Conservation (phyloP, 1,140 invertebrate species). For the Bombyx mori region ASM3026992v2 NC_085119.1:6963001-6963500, state of each 20-base stretch:
- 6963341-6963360: constrained; percentile 15
- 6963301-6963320: constrained; percentile 50
- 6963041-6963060: too few relatives aligned
- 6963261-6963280: constrained; percentile 35
- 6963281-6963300: constrained; percentile 50
- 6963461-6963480: not conserved
- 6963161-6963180: not conserved
- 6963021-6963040: too few relatives aligned
- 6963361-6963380: constrained; percentile 4
- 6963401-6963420: constrained; percentile 43
- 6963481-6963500: too few relatives aligned
- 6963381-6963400: constrained; percentile 20
- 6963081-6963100: not conserved
- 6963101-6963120: not conserved
- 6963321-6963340: constrained; percentile 20
- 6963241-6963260: constrained; percentile 53
- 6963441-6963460: constrained; percentile 52
- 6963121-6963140: not conserved
- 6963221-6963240: not conserved
- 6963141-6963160: not conserved
- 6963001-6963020: too few relatives aligned
- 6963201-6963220: not conserved
- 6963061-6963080: not conserved
- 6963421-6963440: constrained; percentile 55
- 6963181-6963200: not conserved